phyloP scores from a whole-genome alignment of 2,888 invertebrate genomes.

The Caradrina clavipalpis region DNA sequence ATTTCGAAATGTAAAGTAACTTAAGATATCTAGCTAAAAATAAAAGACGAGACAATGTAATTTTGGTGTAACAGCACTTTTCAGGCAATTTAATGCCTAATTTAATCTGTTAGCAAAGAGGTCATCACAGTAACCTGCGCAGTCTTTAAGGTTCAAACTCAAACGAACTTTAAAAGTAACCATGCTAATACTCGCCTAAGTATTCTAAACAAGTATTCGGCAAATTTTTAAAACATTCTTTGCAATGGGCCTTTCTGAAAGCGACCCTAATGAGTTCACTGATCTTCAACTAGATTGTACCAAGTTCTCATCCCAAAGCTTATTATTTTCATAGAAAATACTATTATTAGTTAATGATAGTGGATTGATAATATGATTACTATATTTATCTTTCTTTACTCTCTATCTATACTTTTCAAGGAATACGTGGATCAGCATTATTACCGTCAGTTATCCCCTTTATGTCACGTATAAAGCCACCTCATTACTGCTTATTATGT shows the following conservation, averaged over 20 bases:
- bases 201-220: not conserved
- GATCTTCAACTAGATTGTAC: conserved; percentile 30
- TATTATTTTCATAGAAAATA: conserved; percentile 18
- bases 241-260: not conserved
- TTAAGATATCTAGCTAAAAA: not conserved
- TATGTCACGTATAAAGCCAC: conserved; percentile 37
- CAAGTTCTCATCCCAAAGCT: conserved; percentile 5
- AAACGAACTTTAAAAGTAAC: not conserved
- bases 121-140: no score
- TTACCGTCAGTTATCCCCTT: conserved; percentile 30
- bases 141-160: not conserved
- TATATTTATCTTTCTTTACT: conserved; percentile 13
- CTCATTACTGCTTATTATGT: conserved; percentile 58
- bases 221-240: not conserved
- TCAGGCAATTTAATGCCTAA: not conserved
- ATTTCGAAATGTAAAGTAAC: no score
- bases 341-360: conserved; percentile 21
- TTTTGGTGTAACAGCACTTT: not conserved
- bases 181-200: not conserved
- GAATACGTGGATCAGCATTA: conserved; percentile 23
- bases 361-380: not conserved
- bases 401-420: conserved; percentile 16
- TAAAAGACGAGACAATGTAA: not conserved
- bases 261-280: conserved; percentile 27
- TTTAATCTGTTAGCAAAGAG: not conserved